phyloP scores from a whole-genome alignment of 1,140 invertebrate species.

The Anoplophora glabripennis region DNA sequence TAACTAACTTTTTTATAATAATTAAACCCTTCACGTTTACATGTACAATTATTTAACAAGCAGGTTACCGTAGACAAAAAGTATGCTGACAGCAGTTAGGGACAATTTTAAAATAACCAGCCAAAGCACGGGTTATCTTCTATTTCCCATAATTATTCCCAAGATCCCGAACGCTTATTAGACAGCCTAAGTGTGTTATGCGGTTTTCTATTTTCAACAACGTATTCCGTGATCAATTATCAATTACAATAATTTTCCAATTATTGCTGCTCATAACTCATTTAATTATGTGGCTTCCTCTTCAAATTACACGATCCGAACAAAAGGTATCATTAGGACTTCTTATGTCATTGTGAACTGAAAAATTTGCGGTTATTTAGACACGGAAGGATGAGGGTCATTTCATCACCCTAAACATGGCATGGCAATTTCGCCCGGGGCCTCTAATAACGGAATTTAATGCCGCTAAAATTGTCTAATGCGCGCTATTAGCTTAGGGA shows the following conservation, averaged over 20 bases:
- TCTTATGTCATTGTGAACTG: conserved; percentile 18
- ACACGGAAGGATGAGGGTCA: conserved; percentile 20
- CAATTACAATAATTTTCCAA: conserved; percentile 17
- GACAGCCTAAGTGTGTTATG: no score
- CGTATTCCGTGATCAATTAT: conserved; percentile 17
- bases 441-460: neutral
- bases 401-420: neutral
- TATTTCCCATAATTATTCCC: no score
- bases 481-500: neutral
- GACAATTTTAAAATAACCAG: no score
- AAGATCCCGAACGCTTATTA: no score
- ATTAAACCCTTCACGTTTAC: no score
- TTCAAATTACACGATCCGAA: conserved; percentile 19
- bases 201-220: no score
- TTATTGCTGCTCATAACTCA: conserved; percentile 19
- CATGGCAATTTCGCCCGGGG: no score
- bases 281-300: conserved; percentile 20
- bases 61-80: no score
- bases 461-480: neutral
- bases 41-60: no score
- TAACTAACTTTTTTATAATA: no score
- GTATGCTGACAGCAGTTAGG: no score
- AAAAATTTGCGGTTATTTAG: conserved; percentile 18
- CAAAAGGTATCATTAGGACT: conserved; percentile 20
- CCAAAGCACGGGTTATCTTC: no score